These are phyloP conservation scores for Conger conger DNA, from an alignment of 2,113 vertebrate species.

Conservation along the genomic window DNA sequence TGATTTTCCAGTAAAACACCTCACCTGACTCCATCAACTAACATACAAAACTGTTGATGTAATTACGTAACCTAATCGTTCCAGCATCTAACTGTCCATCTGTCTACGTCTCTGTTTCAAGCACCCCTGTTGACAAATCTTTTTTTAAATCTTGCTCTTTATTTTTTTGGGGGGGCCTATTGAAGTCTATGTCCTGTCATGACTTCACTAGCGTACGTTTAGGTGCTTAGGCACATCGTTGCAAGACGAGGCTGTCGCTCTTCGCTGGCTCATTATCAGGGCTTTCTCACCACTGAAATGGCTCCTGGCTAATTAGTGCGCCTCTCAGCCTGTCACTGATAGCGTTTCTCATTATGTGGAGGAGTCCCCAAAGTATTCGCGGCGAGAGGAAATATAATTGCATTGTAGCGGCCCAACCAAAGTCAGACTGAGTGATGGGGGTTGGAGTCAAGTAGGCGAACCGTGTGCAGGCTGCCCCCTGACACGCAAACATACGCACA, in stretches of 20 bases:
- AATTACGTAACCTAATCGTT: neutral
- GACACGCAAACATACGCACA: neutral
- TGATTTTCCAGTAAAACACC: neutral
- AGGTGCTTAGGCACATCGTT: neutral
- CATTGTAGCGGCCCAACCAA: neutral
- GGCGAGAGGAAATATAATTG: conserved; percentile 1
- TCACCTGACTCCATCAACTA: neutral
- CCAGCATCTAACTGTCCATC: neutral
- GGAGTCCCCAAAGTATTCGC: conserved; percentile 1
- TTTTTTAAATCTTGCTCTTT: neutral
- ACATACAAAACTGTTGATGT: neutral
- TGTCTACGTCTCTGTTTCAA: neutral
- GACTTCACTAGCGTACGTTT: neutral
- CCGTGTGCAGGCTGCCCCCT: neutral
- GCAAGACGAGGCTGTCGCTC: neutral
- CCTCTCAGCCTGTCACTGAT: conserved; percentile 2
- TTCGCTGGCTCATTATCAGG: neutral
- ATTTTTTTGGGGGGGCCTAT: neutral
- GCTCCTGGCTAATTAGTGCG: neutral
- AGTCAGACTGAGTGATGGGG: neutral
- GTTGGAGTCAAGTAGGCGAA: neutral
- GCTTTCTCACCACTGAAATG: neutral
- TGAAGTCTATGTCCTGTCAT: conserved; percentile 6
- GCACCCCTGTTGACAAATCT: neutral
- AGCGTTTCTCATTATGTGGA: neutral